Percentiles rank a stretch among this genome's conserved stretches.
Evolutionary conservation across 2,113 vertebrate genomes (phyloP).

Genomic region (Scytalopus superciliaris): DNA sequence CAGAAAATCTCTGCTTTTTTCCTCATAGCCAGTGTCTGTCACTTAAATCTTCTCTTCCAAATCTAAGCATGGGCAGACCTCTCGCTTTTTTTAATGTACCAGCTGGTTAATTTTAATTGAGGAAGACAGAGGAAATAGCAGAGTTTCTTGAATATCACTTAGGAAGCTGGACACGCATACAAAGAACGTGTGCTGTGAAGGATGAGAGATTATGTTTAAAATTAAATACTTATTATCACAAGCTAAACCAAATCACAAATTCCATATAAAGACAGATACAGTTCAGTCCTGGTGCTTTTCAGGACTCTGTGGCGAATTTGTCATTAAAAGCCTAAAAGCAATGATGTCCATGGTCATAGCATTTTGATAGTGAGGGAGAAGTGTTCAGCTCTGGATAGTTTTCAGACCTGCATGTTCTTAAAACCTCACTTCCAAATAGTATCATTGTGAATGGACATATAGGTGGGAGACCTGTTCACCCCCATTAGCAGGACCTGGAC

Average conservation of each 20-base stretch:
- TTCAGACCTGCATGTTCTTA: neutral
- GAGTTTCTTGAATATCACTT: neutral
- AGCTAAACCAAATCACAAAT: neutral
- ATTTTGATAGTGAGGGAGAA: neutral
- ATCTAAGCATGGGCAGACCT: neutral
- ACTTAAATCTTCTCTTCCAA: neutral
- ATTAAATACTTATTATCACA: neutral
- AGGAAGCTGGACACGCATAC: neutral
- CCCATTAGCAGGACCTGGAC: neutral
- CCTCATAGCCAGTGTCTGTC: neutral
- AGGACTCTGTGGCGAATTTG: neutral
- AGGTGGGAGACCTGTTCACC: neutral
- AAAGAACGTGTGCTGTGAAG: neutral
- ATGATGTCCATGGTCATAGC: neutral
- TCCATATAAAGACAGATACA: neutral
- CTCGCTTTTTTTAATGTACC: neutral
- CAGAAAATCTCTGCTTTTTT: neutral
- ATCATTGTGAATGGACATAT: fast-evolving
- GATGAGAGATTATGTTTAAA: neutral
- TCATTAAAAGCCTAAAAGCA: neutral
- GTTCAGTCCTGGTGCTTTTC: neutral
- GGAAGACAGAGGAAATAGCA: neutral
- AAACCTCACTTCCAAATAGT: neutral
- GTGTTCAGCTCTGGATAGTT: neutral
- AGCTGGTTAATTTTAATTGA: neutral